Base-by-base conservation (phyloP, 1,140 invertebrate genomes). In the Cardiocondyla obscurior region DNA sequence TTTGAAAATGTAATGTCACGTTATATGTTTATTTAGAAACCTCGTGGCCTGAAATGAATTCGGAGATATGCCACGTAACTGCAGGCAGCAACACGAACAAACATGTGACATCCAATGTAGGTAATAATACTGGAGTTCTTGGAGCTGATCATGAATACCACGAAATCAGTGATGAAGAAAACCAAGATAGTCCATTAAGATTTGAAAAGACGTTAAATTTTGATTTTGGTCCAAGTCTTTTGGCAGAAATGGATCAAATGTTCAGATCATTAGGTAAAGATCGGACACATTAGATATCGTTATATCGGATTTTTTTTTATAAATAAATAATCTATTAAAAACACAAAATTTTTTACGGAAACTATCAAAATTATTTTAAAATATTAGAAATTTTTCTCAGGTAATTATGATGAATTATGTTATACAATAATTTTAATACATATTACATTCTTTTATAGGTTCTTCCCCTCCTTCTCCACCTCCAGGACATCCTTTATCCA, bases 171-270 rank as follows among this genome's bases (percentile, higher is more conserved):
- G 98, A 98, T 91, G 97, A 98, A 85, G 97, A 98, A 88, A 96
- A 94, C 83, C 93, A 94, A 60, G 93, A 94, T 7, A 94, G 93
- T 82, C 93, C 93, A 0, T 64, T 94, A 28, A 92, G 92, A 86
- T 94, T 94, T 46, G 94, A 94, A 46, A 94, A 94, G 81, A 90
- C 93, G 0, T 72, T 95, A 3, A 96, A 96, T 60, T 96, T 98
- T 82, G 98, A 99, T 94, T 97, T 99, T 90, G 98, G 98, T 14
- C 97, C 98, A 8, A 99, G 98, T 83, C 94, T 99, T 44, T 95
- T 99, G 90, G 98, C 99, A 90, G 98, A 99, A 94, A 98, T 99
- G 96, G 98, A 99, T 91, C 97, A 98, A 74, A 98, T 99, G 94
- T 97, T 99, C 89, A 96, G 96, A 88, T 97, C 97, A 19, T 93